These are phyloP conservation scores for Helogale parvula DNA, from an alignment of 2,113 vertebrate genomes.

Conservation along the genomic window DNA sequence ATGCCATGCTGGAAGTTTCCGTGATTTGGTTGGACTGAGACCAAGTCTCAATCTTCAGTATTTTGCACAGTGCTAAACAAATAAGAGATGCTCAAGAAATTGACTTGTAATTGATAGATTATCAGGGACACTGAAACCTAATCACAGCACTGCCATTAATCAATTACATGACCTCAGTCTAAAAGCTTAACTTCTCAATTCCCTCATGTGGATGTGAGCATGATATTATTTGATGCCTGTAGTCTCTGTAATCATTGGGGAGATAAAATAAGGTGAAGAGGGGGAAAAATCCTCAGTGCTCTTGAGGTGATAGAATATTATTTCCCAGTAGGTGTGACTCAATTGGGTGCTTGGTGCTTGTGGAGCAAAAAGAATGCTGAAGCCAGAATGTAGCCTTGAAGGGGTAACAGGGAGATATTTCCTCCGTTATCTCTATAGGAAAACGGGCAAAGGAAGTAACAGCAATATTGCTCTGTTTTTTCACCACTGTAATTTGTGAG, in stretches of 20 bases:
- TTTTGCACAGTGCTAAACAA: slow-evolving; percentile 25
- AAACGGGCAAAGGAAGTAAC: not conserved
- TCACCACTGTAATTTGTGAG: not conserved
- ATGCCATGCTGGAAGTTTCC: not conserved
- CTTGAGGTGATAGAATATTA: not conserved
- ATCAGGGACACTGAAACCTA: slow-evolving; percentile 49
- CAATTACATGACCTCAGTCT: slow-evolving; percentile 37
- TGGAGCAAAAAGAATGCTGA: not conserved
- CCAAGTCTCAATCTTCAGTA: not conserved
- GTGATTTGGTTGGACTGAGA: not conserved
- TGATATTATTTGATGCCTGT: not conserved
- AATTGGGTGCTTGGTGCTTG: not conserved
- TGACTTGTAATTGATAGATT: slow-evolving; percentile 42
- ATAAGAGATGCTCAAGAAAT: slow-evolving; percentile 46
- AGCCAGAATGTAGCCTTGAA: not conserved
- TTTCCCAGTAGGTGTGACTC: not conserved
- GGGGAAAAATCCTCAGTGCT: not conserved
- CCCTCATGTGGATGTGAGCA: not conserved
- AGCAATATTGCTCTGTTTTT: not conserved
- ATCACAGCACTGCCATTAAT: slow-evolving; percentile 39
- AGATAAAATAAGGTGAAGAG: not conserved
- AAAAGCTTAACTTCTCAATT: slow-evolving; percentile 28
- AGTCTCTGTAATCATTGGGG: not conserved
- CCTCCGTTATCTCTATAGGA: not conserved
- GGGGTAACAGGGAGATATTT: not conserved